Evolutionary conservation across 2,113 vertebrate genomes (phyloP).

Genomic region (Argyrosomus japonicus): DNA sequence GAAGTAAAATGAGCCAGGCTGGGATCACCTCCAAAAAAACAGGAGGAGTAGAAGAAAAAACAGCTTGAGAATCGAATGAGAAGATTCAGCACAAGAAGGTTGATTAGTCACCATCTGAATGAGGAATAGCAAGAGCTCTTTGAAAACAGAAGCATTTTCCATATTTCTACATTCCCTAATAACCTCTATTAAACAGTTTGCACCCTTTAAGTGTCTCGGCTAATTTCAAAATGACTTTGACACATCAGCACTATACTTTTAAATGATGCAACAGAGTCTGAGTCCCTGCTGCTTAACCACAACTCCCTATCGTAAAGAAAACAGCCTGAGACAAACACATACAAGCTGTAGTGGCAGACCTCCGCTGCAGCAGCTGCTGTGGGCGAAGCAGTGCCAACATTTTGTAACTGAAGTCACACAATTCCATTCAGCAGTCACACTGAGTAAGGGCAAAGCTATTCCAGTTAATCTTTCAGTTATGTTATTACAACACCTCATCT

Average conservation of each 20-base stretch:
- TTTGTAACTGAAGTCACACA: conserved; percentile 70
- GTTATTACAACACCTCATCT: conserved; percentile 70
- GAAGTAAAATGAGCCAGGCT: conserved; percentile 47
- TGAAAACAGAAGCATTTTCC: conserved; percentile 15
- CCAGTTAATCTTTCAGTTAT: conserved; percentile 62
- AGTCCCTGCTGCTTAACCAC: conserved; percentile 16
- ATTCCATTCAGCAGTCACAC: conserved; percentile 62
- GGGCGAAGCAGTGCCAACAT: conserved; percentile 61
- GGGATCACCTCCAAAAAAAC: conserved; percentile 56
- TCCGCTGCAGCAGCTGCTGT: conserved; percentile 65
- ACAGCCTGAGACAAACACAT: conserved; percentile 36
- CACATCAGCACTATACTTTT: conserved; percentile 8
- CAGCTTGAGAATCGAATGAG: conserved; percentile 34
- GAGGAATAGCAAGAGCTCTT: background rate
- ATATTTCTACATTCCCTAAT: conserved; percentile 33
- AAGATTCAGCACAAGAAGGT: conserved; percentile 39
- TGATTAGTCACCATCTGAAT: conserved; percentile 34
- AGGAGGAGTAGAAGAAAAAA: conserved; percentile 31
- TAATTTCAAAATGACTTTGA: conserved; percentile 18
- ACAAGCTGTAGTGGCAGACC: conserved; percentile 18
- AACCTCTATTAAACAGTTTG: conserved; percentile 6
- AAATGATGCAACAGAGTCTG: conserved; percentile 16
- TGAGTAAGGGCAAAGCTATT: conserved; percentile 74
- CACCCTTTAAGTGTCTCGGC: background rate
- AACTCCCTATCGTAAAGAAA: conserved; percentile 34